Evolutionary conservation across 1,140 invertebrate species (phyloP), one percentile per base, ranked within the genome.

Genomic region (Maniola jurtina): DNA sequence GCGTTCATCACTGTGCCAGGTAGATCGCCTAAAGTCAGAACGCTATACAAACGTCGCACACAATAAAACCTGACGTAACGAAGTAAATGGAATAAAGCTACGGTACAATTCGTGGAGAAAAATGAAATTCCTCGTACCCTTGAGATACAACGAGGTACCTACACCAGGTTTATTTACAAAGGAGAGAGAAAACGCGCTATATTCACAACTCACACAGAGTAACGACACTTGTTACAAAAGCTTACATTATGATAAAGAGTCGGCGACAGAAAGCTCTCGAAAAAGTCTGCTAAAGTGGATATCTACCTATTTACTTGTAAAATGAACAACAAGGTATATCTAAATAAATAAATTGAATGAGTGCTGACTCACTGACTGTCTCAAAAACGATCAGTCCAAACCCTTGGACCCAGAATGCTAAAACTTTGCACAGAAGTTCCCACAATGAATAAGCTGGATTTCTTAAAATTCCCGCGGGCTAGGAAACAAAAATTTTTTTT

Each of bases 151-250:
- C 16, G 14, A 48, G 1, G n/a, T 10, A 48, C n/a, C n/a, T n/a
- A n/a, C 14, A 48, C 11, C 14, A 25, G 14, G 48, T 52, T 33
- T 52, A 52, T 52, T 52, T 25, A 52, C 48, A 52, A 52, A 52
- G 25, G 48, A 52, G 16, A 25, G 14, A 52, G 16, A 52, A 52
- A 52, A 25, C 15, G 14, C 16, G 8, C 16, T 33, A 7, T 25
- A 25, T 52, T 52, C 48, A 25, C 48, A 25, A n/a, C 48, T 52
- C 48, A 52, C 16, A 25, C 48, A 25, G 48, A 52, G 14, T 14
- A 52, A 52, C 16, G 16, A 52, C 48, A 14, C 14, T 52, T 52
- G 16, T 52, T 52, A 52, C 48, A 52, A 52, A 52, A 52, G 48
- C 16, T 52, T 52, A 25, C 14, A 48, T 14, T 48, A 52, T 52